A percentile compares a stretch with the other conserved stretches of the same genome.
Conservation (phyloP, 2,888 invertebrate species). For the Sarcophaga carnaria region DNA sequence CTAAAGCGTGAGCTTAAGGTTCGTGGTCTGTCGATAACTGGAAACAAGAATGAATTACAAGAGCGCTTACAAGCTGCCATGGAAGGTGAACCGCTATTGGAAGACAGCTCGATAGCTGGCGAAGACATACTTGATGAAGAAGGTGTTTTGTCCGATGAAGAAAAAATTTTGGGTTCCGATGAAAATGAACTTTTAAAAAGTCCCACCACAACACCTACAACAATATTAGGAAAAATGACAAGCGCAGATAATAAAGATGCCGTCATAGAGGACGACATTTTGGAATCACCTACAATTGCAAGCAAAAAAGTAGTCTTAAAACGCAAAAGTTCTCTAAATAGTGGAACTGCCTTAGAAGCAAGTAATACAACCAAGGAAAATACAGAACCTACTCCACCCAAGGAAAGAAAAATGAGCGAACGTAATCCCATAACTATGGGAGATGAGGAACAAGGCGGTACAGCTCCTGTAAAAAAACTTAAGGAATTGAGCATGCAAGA, state of each 20-base stretch:
- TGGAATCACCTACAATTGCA: conserved; percentile 61
- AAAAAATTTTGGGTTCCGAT: conserved; percentile 76
- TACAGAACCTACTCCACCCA: conserved; percentile 82
- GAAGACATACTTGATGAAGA: conserved; percentile 81
- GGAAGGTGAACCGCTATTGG: conserved; percentile 80
- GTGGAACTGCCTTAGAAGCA: conserved; percentile 36
- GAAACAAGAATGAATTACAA: conserved; percentile 92
- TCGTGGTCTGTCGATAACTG: conserved; percentile 87
- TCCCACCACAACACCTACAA: conserved; percentile 75
- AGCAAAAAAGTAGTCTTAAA: conserved; percentile 78
- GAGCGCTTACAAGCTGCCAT: conserved; percentile 87
- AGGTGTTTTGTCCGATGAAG: conserved; percentile 82
- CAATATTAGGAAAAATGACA: conserved; percentile 68
- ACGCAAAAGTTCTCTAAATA: conserved; percentile 76
- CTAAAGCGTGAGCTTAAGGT: conserved; percentile 91
- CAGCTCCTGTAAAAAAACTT: conserved; percentile 82
- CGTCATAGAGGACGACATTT: conserved; percentile 52
- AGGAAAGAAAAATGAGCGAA: conserved; percentile 82
- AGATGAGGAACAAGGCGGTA: conserved; percentile 17
- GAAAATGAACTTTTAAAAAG: conserved; percentile 79
- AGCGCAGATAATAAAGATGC: conserved; percentile 32
- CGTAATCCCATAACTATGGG: conserved; percentile 78
- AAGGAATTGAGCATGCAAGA: conserved; percentile 84
- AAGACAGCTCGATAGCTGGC: conserved; percentile 82
- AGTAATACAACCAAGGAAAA: conserved; percentile 75